phyloP scores from a whole-genome alignment of 2,888 invertebrate genomes.

The Erpobdella octoculata region DNA sequence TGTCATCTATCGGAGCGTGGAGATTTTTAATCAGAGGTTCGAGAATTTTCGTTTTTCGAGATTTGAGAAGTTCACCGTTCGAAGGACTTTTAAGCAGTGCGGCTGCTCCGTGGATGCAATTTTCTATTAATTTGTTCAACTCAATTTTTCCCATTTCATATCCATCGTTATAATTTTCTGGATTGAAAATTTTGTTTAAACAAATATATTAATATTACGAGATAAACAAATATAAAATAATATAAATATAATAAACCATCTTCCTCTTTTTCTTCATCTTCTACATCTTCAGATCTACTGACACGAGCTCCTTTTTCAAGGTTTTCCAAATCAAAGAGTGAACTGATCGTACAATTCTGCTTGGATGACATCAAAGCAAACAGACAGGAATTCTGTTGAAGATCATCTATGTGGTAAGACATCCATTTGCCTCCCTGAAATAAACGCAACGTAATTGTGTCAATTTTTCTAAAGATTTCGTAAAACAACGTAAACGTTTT shows the following conservation, averaged over 20 bases:
- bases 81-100: conserved; percentile 42
- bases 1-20: background rate
- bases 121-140: conserved; percentile 35
- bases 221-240: too few species aligned
- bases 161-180: too few species aligned
- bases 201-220: too few species aligned
- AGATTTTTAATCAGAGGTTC: conserved; percentile 30
- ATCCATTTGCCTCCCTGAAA: conserved; percentile 46
- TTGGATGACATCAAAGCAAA: conserved; percentile 28
- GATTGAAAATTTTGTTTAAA: too few species aligned
- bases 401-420: conserved; percentile 47
- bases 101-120: conserved; percentile 41
- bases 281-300: background rate
- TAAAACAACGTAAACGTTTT: background rate
- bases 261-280: too few species aligned
- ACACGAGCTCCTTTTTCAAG: background rate
- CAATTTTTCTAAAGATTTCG: background rate
- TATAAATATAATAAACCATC: too few species aligned
- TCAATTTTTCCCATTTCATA: conserved; percentile 24
- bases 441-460: background rate
- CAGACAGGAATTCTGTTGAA: conserved; percentile 31
- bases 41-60: conserved; percentile 41
- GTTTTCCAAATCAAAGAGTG: conserved; percentile 24
- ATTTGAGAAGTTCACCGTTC: background rate
- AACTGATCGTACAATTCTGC: conserved; percentile 31